These are phyloP conservation scores for Schizopygopsis malacanthus DNA, from an alignment of 2,797 vertebrate species.

Conservation along the genomic window DNA sequence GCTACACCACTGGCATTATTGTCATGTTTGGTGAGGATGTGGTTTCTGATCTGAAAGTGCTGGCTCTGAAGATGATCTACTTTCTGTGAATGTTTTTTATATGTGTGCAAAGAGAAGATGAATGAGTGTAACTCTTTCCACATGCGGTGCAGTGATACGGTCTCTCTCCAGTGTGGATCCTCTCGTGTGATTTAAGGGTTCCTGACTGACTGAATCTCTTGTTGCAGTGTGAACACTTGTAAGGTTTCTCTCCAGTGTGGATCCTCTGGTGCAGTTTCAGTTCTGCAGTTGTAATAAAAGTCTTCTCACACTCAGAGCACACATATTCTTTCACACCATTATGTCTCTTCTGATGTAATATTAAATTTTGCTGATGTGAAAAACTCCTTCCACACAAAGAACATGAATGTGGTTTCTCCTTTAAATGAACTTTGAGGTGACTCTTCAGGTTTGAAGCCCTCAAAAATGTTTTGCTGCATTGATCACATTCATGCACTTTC, in stretches of 20 bases:
- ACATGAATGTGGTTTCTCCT: slow-evolving; percentile 3
- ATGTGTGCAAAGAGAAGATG: too few relatives aligned
- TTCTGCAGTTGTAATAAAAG: neutral
- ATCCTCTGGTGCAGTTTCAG: neutral
- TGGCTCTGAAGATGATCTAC: neutral
- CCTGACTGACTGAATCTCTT: too few relatives aligned
- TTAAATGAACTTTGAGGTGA: neutral
- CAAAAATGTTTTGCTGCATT: neutral
- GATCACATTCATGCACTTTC: neutral
- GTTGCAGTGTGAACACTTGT: too few relatives aligned
- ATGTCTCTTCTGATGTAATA: neutral
- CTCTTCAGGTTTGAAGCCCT: neutral
- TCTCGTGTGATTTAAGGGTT: too few relatives aligned
- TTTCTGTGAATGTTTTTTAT: too few relatives aligned
- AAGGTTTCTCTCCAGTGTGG: too few relatives aligned
- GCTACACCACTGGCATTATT: too few relatives aligned
- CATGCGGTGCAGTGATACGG: neutral
- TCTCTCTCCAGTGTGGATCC: neutral
- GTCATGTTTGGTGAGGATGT: neutral
- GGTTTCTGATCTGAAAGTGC: neutral
- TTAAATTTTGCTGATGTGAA: neutral
- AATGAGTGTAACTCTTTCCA: neutral
- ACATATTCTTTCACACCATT: neutral
- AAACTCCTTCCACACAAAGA: neutral
- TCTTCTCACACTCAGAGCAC: neutral